These are phyloP conservation scores for Ophthalmolycus amberensis DNA, from an alignment of 2,113 vertebrate species.

Conservation along the genomic window DNA sequence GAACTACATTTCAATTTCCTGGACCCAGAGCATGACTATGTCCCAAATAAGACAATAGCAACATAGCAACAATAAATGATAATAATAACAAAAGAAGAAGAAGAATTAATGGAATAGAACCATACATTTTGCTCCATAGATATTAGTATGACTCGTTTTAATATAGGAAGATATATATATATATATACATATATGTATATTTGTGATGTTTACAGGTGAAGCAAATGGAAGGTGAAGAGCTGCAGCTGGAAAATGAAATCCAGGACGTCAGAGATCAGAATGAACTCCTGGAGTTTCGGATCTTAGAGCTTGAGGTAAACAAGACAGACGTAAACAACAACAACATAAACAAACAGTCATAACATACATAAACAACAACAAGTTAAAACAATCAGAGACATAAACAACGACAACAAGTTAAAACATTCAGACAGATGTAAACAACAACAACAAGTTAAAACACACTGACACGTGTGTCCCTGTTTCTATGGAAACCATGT, in stretches of 20 bases:
- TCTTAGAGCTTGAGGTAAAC: conserved; percentile 94
- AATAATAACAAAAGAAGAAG: too few species aligned
- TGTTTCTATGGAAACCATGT: conserved; percentile 24
- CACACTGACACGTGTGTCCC: neutral
- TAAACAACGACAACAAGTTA: neutral
- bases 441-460: neutral
- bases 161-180: too few species aligned
- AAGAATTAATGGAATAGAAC: too few species aligned
- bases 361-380: neutral
- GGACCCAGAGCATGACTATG: neutral
- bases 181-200: too few species aligned
- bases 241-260: conserved; percentile 88
- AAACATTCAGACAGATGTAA: too few species aligned
- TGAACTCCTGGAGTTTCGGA: conserved; percentile 95
- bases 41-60: neutral
- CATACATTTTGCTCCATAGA: too few species aligned
- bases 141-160: too few species aligned
- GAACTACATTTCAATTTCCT: neutral
- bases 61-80: too few species aligned
- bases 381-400: neutral
- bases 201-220: conserved; percentile 41
- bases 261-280: conserved; percentile 94
- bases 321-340: neutral
- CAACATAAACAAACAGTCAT: neutral
- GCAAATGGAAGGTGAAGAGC: conserved; percentile 81